Evolutionary conservation across 2,888 invertebrate genomes (phyloP).

Genomic region (Nomada flava): DNA sequence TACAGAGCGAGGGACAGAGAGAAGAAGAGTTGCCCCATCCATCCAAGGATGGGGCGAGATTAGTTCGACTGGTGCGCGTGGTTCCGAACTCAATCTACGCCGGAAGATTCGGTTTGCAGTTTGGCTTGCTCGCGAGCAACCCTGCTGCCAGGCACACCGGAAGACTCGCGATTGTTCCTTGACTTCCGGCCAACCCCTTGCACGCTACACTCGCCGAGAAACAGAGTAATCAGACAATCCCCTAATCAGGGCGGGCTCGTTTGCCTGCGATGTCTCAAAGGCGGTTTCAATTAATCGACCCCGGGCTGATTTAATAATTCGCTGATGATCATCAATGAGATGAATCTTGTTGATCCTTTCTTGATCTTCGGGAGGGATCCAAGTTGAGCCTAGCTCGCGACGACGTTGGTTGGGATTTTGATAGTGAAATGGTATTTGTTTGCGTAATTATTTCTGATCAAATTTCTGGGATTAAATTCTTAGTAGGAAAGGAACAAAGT

Average conservation of each 20-base stretch:
- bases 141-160: constrained; percentile 19
- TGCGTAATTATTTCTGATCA: too few relatives aligned
- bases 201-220: constrained; percentile 13
- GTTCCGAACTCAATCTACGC: constrained; percentile 77
- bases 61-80: constrained; percentile 75
- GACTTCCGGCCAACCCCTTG: constrained; percentile 42
- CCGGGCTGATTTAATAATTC: constrained; percentile 40
- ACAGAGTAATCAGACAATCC: constrained; percentile 73
- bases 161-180: constrained; percentile 28
- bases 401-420: too few relatives aligned
- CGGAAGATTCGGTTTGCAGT: constrained; percentile 76
- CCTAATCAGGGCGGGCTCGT: constrained; percentile 72
- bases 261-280: constrained; percentile 53
- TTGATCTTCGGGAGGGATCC: too few relatives aligned
- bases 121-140: constrained; percentile 59
- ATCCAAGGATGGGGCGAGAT: constrained; percentile 58
- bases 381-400: too few relatives aligned
- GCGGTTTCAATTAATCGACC: constrained; percentile 33
- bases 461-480: too few relatives aligned
- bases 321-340: constrained; percentile 18
- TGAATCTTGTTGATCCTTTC: neutral
- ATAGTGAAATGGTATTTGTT: too few relatives aligned
- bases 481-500: too few relatives aligned
- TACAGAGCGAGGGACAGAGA: constrained; percentile 35
- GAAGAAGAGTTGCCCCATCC: neutral